Base-by-base conservation (phyloP, 2,888 invertebrate species). In the Brachyopa scutellaris region DNA sequence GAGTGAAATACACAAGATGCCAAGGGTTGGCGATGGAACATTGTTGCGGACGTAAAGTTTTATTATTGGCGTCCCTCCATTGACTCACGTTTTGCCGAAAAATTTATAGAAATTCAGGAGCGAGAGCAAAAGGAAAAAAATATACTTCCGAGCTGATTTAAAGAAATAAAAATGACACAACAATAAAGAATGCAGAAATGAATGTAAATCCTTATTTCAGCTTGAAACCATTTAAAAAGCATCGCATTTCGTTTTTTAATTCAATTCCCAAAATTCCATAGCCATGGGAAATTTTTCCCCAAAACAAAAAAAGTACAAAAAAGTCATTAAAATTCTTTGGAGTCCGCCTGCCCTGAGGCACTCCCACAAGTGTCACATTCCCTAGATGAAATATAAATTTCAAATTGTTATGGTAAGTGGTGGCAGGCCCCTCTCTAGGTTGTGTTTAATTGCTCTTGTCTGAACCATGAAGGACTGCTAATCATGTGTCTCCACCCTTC, bases 11-110 rank as follows among this genome's bases (percentile, higher is more conserved):
- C 31, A 23, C 31, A 40, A 62, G 47, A 40, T 42, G 26, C 40
- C 57, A 26, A 9, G 40, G 2, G n/a, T 11, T 19, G 26, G 13
- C 29, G 11, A n/a, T 47, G 33, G 40, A 69, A 55, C 69, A 77
- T 62, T 77, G 69, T 70, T 70, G 62, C 62, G 47, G 55, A 55
- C 69, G 70, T 77, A 77, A 77, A 77, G n/a, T 77, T 77, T 77
- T 70, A 77, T 77, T 77, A 55, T 49, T 40, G 3, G 19, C 53
- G 53, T 45, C 6, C 42, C 42, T 19, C 31, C 31, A 33, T 31
- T 31, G 11, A 55, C 33, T 11, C 45, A 67, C 53, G 47, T 47
- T 45, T 62, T 62, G 15, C 9, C 31, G 19, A 31, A 9, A 62
- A 70, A 67, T 53, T 59, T 11, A 42, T 19, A 42, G 7, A 42